Evolutionary conservation across 2,797 vertebrate species (phyloP).

Genomic region (Brachymystax lenok): DNA sequence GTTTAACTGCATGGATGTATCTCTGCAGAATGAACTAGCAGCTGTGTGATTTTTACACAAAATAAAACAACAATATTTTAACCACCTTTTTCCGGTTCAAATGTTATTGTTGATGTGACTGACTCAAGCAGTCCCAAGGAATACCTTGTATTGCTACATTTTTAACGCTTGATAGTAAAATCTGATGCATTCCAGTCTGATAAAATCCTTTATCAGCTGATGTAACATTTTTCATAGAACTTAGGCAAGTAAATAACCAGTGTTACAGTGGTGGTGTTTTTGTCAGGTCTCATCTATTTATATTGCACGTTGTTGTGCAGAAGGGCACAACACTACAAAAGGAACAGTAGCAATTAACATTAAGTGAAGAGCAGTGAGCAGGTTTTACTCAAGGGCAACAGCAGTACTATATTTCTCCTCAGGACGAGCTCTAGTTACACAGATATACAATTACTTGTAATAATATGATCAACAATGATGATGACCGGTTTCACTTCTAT

Average conservation of each 20-base stretch:
- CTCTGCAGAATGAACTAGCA: conserved; percentile 95
- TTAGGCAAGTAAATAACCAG: background rate
- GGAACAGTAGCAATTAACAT: background rate
- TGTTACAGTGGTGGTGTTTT: background rate
- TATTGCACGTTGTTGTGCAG: background rate
- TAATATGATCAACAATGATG: background rate
- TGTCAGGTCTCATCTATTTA: background rate
- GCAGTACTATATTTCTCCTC: background rate
- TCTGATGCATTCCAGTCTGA: background rate
- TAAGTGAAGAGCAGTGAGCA: background rate
- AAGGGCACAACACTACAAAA: background rate
- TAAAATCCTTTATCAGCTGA: background rate
- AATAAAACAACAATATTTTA: conserved; percentile 98
- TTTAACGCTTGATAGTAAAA: background rate
- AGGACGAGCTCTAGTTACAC: conserved; percentile 24
- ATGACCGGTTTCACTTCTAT: background rate
- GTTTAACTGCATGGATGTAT: conserved; percentile 95
- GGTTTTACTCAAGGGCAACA: background rate
- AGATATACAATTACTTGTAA: background rate
- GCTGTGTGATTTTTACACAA: conserved; percentile 95
- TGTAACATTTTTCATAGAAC: background rate
- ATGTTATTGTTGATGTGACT: background rate
- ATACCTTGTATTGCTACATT: background rate
- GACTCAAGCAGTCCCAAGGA: background rate
- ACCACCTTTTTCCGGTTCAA: conserved; percentile 54